These are phyloP conservation scores for Hetaerina titia DNA, from an alignment of 2,888 invertebrate genomes.

Conservation along the genomic window DNA sequence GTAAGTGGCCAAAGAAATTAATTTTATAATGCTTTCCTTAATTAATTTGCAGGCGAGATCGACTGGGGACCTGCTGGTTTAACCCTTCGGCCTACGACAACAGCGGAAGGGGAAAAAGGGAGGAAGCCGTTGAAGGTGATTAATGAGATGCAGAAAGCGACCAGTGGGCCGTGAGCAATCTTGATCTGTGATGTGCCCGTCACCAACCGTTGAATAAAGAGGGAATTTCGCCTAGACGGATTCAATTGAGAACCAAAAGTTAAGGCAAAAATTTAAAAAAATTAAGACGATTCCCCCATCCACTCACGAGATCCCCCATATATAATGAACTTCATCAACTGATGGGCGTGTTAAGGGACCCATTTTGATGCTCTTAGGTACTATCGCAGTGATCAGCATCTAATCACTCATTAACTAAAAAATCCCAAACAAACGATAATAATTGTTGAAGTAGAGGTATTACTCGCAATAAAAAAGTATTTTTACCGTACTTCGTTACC, in stretches of 20 bases:
- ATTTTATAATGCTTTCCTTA: neutral
- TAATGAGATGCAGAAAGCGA: neutral
- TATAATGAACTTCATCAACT: neutral
- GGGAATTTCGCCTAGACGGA: neutral
- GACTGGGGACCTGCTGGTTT: neutral
- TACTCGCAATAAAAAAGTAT: too few species aligned
- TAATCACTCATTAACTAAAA: too few species aligned
- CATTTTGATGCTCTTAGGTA: neutral
- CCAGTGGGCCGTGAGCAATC: neutral
- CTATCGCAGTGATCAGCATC: too few species aligned
- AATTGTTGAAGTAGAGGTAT: too few species aligned
- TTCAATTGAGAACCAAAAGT: neutral
- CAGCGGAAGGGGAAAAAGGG: neutral
- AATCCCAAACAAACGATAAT: too few species aligned
- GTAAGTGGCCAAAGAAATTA: neutral
- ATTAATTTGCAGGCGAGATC: slow-evolving; percentile 24
- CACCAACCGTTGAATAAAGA: neutral
- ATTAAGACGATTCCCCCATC: neutral
- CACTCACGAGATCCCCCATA: neutral
- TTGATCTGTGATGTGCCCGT: neutral
- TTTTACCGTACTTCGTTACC: too few species aligned
- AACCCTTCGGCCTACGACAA: neutral
- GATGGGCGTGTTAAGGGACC: neutral
- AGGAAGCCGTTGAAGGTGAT: slow-evolving; percentile 38
- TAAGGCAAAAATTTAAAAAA: too few species aligned